These are phyloP conservation scores for Ceyx cyanopectus DNA, from an alignment of 2,113 vertebrate genomes.

Conservation along the genomic window DNA sequence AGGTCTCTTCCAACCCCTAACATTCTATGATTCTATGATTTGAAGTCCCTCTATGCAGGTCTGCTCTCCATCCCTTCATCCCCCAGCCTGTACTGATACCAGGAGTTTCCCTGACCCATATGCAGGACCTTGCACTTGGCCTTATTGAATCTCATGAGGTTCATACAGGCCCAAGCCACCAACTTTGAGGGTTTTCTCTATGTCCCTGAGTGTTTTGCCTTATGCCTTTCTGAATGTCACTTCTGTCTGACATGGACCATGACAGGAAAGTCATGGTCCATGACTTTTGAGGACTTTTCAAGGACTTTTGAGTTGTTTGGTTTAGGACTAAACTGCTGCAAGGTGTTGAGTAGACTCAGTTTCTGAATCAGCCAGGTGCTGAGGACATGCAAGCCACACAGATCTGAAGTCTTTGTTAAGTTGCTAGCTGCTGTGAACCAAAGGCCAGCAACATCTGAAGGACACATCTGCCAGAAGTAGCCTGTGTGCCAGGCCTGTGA, in stretches of 20 bases:
- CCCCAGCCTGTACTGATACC: neutral
- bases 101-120: neutral
- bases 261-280: neutral
- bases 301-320: neutral
- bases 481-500: neutral
- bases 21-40: no score
- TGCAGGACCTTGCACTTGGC: neutral
- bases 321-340: neutral
- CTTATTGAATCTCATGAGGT: neutral
- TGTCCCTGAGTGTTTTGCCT: neutral
- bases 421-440: neutral
- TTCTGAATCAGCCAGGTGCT: neutral
- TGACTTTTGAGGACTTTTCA: no score
- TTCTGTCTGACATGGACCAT: neutral
- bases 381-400: fast-evolving
- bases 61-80: neutral
- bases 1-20: no score
- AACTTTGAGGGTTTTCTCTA: fast-evolving
- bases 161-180: neutral
- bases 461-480: neutral
- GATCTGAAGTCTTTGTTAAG: neutral
- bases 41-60: neutral
- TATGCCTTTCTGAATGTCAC: neutral
- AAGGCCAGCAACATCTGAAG: neutral
- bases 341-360: neutral